phyloP scores from a whole-genome alignment of 2,888 invertebrate genomes.

The Clostera curtula region DNA sequence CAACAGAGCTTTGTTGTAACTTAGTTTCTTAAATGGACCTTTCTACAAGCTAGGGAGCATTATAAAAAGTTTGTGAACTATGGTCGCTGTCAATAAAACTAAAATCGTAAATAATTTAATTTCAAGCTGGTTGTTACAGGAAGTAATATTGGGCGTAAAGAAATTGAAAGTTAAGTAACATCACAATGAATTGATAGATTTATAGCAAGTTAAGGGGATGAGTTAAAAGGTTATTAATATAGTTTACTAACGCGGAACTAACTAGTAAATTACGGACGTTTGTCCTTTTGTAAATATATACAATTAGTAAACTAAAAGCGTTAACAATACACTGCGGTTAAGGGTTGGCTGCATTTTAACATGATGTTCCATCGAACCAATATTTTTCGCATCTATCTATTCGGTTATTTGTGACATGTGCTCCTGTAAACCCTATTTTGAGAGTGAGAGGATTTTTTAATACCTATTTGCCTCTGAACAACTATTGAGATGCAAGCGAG shows the following conservation, averaged over 20 bases:
- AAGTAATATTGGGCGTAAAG: conserved; percentile 20
- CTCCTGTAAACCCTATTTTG: background rate
- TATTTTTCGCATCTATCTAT: no score
- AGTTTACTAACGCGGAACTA: conserved; percentile 35
- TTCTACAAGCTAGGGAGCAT: no score
- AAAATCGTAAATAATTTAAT: background rate
- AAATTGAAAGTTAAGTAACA: conserved; percentile 10
- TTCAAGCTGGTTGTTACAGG: background rate
- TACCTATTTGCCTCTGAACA: no score
- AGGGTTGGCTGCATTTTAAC: conserved; percentile 26
- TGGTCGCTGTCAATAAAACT: no score
- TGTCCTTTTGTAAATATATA: conserved; percentile 49
- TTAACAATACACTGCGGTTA: conserved; percentile 24
- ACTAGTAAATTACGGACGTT: conserved; percentile 30
- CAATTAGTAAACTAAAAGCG: conserved; percentile 32
- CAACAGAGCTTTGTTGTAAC: no score
- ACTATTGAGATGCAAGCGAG: no score
- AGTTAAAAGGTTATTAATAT: conserved; percentile 29
- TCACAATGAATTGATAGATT: conserved; percentile 19
- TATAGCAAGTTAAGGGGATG: conserved; percentile 11
- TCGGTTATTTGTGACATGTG: background rate
- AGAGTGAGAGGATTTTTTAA: no score
- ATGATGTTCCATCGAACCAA: no score
- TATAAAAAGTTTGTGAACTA: no score
- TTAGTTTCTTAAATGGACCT: no score